A percentile compares a stretch with the other conserved stretches of the same genome.
phyloP scores from a whole-genome alignment of 2,113 vertebrate genomes.

The Garra rufa region DNA sequence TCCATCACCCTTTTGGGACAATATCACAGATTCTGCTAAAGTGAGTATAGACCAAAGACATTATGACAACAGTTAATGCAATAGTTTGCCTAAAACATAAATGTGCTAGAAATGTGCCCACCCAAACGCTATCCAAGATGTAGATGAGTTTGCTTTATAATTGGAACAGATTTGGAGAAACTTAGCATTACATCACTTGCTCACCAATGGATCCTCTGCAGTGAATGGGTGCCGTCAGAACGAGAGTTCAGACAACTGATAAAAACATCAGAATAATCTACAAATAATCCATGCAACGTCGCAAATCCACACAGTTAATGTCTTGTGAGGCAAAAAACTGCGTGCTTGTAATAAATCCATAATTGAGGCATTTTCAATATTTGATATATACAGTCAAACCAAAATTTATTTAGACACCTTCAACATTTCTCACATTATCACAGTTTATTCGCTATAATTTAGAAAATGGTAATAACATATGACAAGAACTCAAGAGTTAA shows the following conservation, averaged over 20 bases:
- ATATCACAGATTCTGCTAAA: conserved; percentile 93
- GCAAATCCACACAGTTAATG: background rate
- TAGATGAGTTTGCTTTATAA: background rate
- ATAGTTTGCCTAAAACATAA: background rate
- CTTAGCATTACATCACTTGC: background rate
- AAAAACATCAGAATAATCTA: background rate
- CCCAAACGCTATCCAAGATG: background rate
- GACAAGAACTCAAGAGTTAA: no score
- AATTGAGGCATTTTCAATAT: background rate
- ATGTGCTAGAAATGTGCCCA: background rate
- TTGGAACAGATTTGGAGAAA: background rate
- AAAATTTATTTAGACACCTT: no score
- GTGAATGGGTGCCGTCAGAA: background rate
- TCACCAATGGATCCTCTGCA: background rate
- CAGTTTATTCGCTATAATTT: no score
- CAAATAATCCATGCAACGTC: background rate
- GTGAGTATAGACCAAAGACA: conserved; percentile 68
- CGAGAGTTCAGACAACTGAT: background rate
- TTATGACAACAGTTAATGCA: background rate
- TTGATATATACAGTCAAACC: no score
- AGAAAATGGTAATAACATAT: no score
- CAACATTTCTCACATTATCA: no score
- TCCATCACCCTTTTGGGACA: conserved; percentile 97
- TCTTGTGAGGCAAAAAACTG: background rate
- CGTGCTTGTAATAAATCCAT: background rate